Conservation (phyloP, 2,797 vertebrate species). For the Chanos chanos region DNA sequence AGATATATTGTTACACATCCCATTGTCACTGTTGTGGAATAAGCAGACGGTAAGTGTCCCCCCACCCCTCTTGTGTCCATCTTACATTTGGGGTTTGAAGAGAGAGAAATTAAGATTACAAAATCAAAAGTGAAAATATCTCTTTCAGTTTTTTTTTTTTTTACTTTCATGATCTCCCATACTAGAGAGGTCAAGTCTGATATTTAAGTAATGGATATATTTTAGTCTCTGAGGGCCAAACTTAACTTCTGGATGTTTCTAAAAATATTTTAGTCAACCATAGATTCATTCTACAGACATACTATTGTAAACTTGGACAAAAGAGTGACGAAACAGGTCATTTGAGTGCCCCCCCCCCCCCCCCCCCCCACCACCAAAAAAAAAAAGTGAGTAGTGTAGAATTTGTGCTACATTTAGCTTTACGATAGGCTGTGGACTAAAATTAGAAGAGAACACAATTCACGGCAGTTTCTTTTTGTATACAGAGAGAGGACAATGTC, state of each 20-base stretch:
- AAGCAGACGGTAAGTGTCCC: too few relatives aligned
- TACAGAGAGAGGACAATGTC: slow-evolving; percentile 55
- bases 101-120: too few relatives aligned
- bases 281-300: slow-evolving; percentile 42
- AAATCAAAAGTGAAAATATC: neutral
- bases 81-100: too few relatives aligned
- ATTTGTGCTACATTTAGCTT: slow-evolving; percentile 47
- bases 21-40: too few relatives aligned
- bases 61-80: too few relatives aligned
- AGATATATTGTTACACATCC: too few relatives aligned
- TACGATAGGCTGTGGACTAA: slow-evolving; percentile 40
- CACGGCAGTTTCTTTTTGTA: slow-evolving; percentile 54
- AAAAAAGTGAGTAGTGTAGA: slow-evolving; percentile 37
- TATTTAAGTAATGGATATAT: slow-evolving; percentile 9
- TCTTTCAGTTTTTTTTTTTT: neutral
- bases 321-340: slow-evolving; percentile 19
- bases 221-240: slow-evolving; percentile 26
- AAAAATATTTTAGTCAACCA: slow-evolving; percentile 37
- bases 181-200: too few relatives aligned
- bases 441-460: slow-evolving; percentile 40
- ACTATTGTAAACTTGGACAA: slow-evolving; percentile 36
- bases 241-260: slow-evolving; percentile 35
- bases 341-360: slow-evolving; percentile 24
- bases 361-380: neutral
- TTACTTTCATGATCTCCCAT: neutral